Evolutionary conservation across 2,888 invertebrate species (phyloP), one percentile per base, ranked within the genome.

Genomic region (Synanthedon vespiformis): DNA sequence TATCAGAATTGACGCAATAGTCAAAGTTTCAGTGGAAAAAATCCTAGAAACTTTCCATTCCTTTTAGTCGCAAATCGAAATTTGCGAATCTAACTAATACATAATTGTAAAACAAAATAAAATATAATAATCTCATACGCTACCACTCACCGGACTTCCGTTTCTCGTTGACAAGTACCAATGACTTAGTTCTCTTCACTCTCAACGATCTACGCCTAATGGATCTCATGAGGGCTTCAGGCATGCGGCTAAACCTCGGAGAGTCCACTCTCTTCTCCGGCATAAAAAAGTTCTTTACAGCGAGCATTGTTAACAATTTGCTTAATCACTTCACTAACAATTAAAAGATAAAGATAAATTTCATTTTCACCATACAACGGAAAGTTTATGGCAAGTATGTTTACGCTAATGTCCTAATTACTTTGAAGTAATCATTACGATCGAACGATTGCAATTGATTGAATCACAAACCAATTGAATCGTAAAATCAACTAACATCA

Each of bases 121-220:
- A 58, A 58, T 57, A 59, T 60, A 60, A 56, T 56, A 58, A 57
- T 58, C 47, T 56, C 64, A 77, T 84, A 86, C 83, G 53, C 73
- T 86, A 87, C 83, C 84, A 86, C 91, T 92, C 90, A 94, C 93
- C 93, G 78, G 93, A 93, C 85, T 94, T 94, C 71, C 93, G 80
- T 77, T 93, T 94, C 77, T 93, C 93, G 58, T 90, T 90, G 58
- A 92, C 90, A 53, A 92, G 88, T 34, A 93, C 92, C 64, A 93
- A 82, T 55, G 92, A 93, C 76, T 93, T 93, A 62, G 93, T 92
- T 67, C 93, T 89, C 77, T 93, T 93, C 47, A 93, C 92, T 57
- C 93, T 85, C 62, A 93, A 77, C 34, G 93, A 93, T 60, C 93
- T 83, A 57, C 93, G 80, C 58, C 92, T 86, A 65, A 93, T 91